Evolutionary conservation across 2,113 vertebrate species (phyloP).

Genomic region (Zeus faber): DNA sequence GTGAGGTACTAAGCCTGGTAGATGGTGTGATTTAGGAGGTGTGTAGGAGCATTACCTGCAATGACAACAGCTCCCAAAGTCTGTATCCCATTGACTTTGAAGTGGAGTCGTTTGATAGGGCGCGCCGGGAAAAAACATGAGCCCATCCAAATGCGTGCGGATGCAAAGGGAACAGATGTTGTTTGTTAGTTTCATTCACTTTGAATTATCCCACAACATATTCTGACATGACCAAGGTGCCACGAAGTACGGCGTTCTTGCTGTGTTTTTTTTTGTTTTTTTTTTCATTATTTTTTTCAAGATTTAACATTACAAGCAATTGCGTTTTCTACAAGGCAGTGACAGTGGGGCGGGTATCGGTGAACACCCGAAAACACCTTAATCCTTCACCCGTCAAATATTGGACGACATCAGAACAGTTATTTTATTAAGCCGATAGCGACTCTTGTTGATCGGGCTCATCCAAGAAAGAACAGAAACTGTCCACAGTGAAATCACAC

Average conservation of each 20-base stretch:
- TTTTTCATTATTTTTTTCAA: not conserved
- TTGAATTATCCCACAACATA: constrained; percentile 30
- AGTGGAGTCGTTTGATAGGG: constrained; percentile 26
- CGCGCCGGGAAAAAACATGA: constrained; percentile 25
- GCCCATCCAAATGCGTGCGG: constrained; percentile 32
- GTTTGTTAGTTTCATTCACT: constrained; percentile 46
- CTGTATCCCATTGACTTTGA: constrained; percentile 54
- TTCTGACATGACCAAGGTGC: not conserved
- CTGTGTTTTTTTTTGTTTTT: not conserved
- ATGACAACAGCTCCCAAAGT: constrained; percentile 12
- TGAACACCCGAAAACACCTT: not conserved
- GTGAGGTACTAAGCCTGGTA: not conserved
- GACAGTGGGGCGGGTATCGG: not conserved
- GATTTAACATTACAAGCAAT: not conserved
- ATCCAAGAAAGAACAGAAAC: no score
- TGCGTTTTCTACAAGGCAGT: not conserved
- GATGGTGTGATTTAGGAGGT: constrained; percentile 9
- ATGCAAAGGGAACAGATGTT: constrained; percentile 48
- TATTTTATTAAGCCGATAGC: not conserved
- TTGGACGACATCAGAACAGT: not conserved
- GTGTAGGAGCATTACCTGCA: constrained; percentile 28
- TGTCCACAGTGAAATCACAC: no score
- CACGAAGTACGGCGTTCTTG: not conserved
- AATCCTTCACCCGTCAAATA: not conserved
- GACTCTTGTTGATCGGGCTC: no score